phyloP scores from a whole-genome alignment of 2,113 vertebrate species.

The Rostratula benghalensis region DNA sequence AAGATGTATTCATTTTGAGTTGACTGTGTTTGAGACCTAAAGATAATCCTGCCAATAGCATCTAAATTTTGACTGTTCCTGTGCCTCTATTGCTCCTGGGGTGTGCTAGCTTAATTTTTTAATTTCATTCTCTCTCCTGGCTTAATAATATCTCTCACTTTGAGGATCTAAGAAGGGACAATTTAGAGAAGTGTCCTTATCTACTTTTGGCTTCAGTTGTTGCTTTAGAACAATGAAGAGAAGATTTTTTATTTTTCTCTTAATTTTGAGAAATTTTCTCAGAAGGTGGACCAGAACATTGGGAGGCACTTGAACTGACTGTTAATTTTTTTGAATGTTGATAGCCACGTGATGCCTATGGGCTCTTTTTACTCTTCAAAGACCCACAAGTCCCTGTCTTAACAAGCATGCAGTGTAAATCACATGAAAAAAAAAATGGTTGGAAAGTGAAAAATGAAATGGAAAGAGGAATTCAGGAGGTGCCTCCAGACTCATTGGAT shows the following conservation, averaged over 20 bases:
- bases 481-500: not conserved
- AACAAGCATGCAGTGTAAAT: not conserved
- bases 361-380: not conserved
- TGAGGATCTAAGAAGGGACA: not conserved
- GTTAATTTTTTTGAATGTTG: not conserved
- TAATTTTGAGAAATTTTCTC: not conserved
- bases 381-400: not conserved
- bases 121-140: not conserved
- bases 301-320: not conserved
- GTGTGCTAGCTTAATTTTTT: not conserved
- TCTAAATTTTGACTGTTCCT: not conserved
- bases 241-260: not conserved
- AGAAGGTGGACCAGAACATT: not conserved
- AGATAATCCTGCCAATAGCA: not conserved
- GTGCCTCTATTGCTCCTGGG: not conserved
- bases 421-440: not conserved
- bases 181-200: not conserved
- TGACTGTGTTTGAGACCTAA: not conserved
- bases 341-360: not conserved
- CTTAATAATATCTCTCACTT: not conserved
- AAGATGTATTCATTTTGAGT: not conserved
- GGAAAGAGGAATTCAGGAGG: not conserved
- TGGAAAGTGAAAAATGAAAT: not conserved
- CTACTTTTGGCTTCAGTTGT: not conserved
- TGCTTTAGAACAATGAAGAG: not conserved